Evolutionary conservation across 2,797 vertebrate genomes (phyloP).

Genomic region (Falco rusticolus): DNA sequence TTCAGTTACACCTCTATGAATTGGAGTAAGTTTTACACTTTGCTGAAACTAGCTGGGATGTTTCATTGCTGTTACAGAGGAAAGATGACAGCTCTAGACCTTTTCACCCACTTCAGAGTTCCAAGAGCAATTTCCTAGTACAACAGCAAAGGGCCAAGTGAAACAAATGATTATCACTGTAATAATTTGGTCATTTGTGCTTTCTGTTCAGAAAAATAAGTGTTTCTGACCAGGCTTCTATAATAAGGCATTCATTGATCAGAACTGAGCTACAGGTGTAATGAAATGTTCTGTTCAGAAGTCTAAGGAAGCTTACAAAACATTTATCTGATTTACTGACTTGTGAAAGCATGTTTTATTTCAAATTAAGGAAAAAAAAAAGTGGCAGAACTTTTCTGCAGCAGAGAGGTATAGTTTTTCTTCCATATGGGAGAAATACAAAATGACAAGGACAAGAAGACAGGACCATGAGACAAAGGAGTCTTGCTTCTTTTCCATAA

Average conservation of each 20-base stretch:
- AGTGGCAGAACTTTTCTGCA: not conserved
- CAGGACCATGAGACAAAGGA: not conserved
- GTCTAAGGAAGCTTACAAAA: not conserved
- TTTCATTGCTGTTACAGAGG: not conserved
- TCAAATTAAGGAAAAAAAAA: not conserved
- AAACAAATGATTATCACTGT: not conserved
- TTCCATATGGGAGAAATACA: not conserved
- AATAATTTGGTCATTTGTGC: not conserved
- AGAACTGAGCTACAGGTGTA: not conserved
- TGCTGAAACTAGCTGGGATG: not conserved
- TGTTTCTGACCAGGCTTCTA: not conserved
- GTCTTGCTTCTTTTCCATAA: not conserved
- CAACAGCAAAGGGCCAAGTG: not conserved
- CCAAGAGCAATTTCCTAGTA: not conserved
- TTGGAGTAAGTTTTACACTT: not conserved
- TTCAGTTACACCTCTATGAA: not conserved
- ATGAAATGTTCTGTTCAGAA: not conserved
- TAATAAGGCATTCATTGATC: not conserved
- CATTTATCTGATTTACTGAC: not conserved
- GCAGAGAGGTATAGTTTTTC: not conserved
- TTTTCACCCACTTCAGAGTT: not conserved
- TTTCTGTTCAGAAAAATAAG: not conserved
- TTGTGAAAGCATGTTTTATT: not conserved
- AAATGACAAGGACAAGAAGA: not conserved
- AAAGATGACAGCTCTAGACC: not conserved